Conservation (phyloP, 1,140 invertebrate genomes). For the Drosophila kanapiae region DNA sequence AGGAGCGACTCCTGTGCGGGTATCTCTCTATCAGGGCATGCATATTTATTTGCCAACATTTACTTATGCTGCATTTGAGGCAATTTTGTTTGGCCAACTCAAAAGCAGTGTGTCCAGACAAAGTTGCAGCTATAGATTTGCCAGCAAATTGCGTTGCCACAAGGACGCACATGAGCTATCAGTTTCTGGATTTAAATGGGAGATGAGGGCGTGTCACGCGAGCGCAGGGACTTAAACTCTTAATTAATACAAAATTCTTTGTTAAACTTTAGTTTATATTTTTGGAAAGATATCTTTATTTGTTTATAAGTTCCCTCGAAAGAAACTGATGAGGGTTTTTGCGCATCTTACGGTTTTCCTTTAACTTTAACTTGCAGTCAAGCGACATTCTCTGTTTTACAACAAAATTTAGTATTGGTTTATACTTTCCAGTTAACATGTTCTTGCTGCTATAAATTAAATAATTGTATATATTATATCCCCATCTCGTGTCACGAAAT, state of each 20-base stretch:
- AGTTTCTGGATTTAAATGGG: slow-evolving; percentile 5
- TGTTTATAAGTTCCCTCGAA: too few relatives aligned
- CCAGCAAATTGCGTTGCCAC: slow-evolving; percentile 46
- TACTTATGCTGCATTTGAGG: slow-evolving; percentile 77
- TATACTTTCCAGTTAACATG: too few relatives aligned
- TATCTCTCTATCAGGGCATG: slow-evolving; percentile 44
- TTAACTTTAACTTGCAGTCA: too few relatives aligned
- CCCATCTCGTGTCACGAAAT: background rate
- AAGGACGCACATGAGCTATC: slow-evolving; percentile 56
- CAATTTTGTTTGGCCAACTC: slow-evolving; percentile 69
- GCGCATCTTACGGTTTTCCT: too few relatives aligned
- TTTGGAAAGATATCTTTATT: too few relatives aligned
- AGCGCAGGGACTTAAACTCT: background rate
- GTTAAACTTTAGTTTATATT: too few relatives aligned
- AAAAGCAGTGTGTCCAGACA: slow-evolving; percentile 55
- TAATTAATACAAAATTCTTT: too few relatives aligned
- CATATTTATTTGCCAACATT: slow-evolving; percentile 78
- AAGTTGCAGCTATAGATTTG: slow-evolving; percentile 62
- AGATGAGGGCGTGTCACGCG: background rate
- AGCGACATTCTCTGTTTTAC: too few relatives aligned
- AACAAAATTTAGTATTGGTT: too few relatives aligned
- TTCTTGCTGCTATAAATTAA: too few relatives aligned
- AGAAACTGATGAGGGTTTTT: too few relatives aligned
- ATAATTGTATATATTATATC: background rate
- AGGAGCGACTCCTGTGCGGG: slow-evolving; percentile 8